Base-by-base conservation (phyloP, 2,888 invertebrate genomes). In the Archips xylosteana region DNA sequence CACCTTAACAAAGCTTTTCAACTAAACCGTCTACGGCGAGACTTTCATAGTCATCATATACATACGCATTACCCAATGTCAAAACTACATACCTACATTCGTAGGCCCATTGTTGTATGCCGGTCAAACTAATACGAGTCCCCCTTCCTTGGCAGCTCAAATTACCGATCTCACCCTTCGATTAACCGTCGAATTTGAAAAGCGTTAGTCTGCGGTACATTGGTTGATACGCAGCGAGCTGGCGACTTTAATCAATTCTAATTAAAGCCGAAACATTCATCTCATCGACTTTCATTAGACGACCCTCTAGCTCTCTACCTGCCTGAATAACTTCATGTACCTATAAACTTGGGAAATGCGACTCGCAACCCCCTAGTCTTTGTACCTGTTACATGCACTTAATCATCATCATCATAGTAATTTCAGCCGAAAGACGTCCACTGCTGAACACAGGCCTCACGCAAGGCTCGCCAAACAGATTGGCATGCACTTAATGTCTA, bases 221-320 rank as follows among this genome's bases (percentile, higher is more conserved):
- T 23, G 23, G 76, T 75, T 76, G 77, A 74, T 76, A 75, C 78
- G 75, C 79, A 81, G 76, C 75, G 77, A 79, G 77, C 81, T 78
- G 82, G 81, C 80, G 82, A 85, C 83, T 86, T 87, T 84, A 86
- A 88, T 88, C 86, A 82, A 86, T 89, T 88, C 85, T 86, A 87
- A 90, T 89, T 89, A 86, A 84, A 85, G 80, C 82, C 84, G 81
- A 86, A 88, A 88, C 87, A 89, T 89, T 87, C 83, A 85, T 90
- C 87, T 84, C 86, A 87, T 88, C 85, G 85, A 88, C 85, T 89
- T 87, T 87, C 87, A 88, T 90, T 86, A 87, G 81, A 76, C 84
- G 84, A 84, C 83, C 87, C 86, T 87, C 83, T 84, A 86, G 83
- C 83, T 87, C 86, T 87, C 83, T 85, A 86, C 85, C 86, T 89